Evolutionary conservation across 2,113 vertebrate species (phyloP).

Genomic region (Ictidomys tridecemlineatus): DNA sequence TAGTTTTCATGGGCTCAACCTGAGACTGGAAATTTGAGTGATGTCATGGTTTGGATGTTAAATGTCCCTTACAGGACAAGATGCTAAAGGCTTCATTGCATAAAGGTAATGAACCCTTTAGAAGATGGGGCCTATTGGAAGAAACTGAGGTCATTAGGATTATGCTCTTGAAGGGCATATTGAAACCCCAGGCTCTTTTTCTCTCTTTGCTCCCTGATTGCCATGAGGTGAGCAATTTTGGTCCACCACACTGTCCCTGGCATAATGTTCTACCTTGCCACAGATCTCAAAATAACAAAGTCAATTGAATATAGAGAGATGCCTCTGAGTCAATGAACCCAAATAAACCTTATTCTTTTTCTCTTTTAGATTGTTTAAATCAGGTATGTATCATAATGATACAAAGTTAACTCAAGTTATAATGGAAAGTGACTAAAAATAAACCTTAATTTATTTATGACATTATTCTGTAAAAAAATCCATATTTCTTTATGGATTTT

Average conservation of each 20-base stretch:
- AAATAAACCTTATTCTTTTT: background rate
- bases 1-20: background rate
- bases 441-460: background rate
- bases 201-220: background rate
- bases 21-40: background rate
- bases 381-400: background rate
- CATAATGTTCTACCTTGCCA: background rate
- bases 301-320: background rate
- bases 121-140: too few relatives aligned
- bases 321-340: background rate
- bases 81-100: background rate
- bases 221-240: background rate
- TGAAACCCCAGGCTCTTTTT: background rate
- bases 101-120: background rate
- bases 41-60: background rate
- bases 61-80: background rate
- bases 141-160: background rate
- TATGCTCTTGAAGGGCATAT: too few relatives aligned
- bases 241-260: rapidly evolving
- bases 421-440: background rate
- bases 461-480: background rate
- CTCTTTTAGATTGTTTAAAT: background rate
- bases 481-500: background rate
- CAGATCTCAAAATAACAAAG: too few relatives aligned
- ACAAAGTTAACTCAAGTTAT: background rate